phyloP scores from a whole-genome alignment of 2,113 vertebrate genomes.

The Phyllostomus discolor region DNA sequence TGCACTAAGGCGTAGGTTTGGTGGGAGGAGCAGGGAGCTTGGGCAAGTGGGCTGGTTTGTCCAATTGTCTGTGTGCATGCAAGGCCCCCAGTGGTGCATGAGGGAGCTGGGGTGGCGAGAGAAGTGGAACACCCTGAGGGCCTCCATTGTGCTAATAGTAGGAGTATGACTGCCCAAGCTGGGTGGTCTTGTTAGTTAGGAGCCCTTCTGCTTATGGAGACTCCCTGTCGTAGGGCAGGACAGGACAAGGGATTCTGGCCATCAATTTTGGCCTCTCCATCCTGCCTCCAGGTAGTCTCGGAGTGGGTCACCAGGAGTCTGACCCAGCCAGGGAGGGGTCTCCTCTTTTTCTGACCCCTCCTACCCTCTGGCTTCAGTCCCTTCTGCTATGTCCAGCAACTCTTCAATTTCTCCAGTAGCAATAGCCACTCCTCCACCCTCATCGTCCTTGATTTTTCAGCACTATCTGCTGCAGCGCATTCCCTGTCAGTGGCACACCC shows the following conservation, averaged over 20 bases:
- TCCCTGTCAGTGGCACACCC: background rate
- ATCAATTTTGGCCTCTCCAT: background rate
- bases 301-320: background rate
- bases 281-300: background rate
- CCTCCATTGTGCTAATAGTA: background rate
- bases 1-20: background rate
- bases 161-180: background rate
- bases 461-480: background rate
- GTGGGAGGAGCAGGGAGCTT: background rate
- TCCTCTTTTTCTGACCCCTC: background rate
- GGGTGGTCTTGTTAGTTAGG: background rate
- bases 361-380: background rate
- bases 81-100: background rate
- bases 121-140: too few relatives aligned
- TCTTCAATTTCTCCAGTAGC: background rate
- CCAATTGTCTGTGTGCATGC: fast-evolving
- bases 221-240: background rate
- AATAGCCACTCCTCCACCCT: background rate
- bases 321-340: background rate
- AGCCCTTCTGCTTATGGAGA: background rate
- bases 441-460: background rate
- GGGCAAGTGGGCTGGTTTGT: background rate
- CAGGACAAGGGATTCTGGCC: background rate
- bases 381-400: background rate
- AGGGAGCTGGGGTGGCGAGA: background rate